These are phyloP conservation scores for Acropora tenuis DNA, from an alignment of 64 coral and sea anemone species.

Conservation along the genomic window DNA sequence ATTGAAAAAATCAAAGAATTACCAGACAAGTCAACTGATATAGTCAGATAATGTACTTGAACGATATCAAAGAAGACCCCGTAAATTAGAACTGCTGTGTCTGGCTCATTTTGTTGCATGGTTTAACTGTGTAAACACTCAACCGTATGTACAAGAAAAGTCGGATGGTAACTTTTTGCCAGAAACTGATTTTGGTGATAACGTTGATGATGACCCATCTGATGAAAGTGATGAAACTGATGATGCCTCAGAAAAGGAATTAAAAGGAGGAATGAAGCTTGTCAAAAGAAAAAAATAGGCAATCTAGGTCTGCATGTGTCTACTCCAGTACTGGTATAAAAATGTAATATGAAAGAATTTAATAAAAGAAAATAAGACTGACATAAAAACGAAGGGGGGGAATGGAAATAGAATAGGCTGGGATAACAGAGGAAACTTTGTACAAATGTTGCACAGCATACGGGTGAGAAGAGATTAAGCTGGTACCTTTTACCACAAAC, in stretches of 20 bases:
- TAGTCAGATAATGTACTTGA: slow-evolving; percentile 42
- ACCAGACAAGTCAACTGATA: slow-evolving; percentile 15
- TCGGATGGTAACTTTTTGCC: slow-evolving; percentile 6
- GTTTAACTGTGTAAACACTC: slow-evolving; percentile 27
- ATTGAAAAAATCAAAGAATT: slow-evolving; percentile 47
- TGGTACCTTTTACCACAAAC: too few species aligned
- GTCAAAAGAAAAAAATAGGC: slow-evolving; percentile 7
- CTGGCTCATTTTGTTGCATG: slow-evolving; percentile 51
- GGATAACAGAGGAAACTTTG: too few species aligned
- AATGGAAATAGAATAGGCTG: too few species aligned
- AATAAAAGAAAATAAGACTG: too few species aligned
- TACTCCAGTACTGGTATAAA: too few species aligned
- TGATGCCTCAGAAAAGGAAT: neutral
- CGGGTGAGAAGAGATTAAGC: too few species aligned
- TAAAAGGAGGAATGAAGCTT: slow-evolving; percentile 56
- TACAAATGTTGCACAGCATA: too few species aligned
- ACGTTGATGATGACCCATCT: slow-evolving; percentile 40
- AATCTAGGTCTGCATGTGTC: too few species aligned
- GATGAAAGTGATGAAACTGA: slow-evolving; percentile 9
- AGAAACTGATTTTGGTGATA: slow-evolving; percentile 30
- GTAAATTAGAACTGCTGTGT: slow-evolving; percentile 5
- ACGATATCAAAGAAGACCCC: slow-evolving; percentile 40
- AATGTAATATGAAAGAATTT: too few species aligned
- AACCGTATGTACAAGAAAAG: neutral
- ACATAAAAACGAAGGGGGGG: too few species aligned